Evolutionary conservation across 1,140 invertebrate genomes (phyloP), one percentile per base, ranked within the genome.

Genomic region (Galleria mellonella): DNA sequence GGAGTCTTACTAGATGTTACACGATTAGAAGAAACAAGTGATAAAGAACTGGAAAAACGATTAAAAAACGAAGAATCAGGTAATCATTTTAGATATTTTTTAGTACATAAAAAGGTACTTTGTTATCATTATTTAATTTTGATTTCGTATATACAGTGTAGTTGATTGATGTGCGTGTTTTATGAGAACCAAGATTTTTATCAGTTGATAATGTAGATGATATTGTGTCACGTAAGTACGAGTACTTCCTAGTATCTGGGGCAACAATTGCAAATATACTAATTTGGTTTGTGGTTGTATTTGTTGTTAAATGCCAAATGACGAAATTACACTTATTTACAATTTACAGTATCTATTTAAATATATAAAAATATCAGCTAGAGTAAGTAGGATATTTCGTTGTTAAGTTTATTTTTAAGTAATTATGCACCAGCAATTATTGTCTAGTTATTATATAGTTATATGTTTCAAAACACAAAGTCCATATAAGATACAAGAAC

Each of bases 1-100:
- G 78, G 82, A 5, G 62, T 83, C 32, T 43, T 83, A 28, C 59
- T 84, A 5, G 78, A 85, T 42, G 78, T 83, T 1, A 76, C 73
- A 7, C 73, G 70, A 32, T 48, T 85, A 14, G 72, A 82, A 58
- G 76, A 70, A 36, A 15, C 57, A 5, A 57, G 57, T 11, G 56
- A 51, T n/a, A 72, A 74, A 40, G 13, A 64, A 6, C 32, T 45
- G 33, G 72, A 77, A 15, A 65, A 52, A 50, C 41, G 63, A 12
- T 32, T 32, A 29, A 50, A 45, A 47, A 76, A 72, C 65, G 72
- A 50, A 43, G 57, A 79, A 37, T 41, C 72, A 83, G 79, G 79
- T 83, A 78, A 72, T 36, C 6, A 51, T 40, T 55, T 37, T 49
- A 47, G 33, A 49, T 48, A 37, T 43, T 44, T 39, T 53, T 43